Evolutionary conservation across 2,113 vertebrate genomes (phyloP).

Genomic region (Raja brachyura): DNA sequence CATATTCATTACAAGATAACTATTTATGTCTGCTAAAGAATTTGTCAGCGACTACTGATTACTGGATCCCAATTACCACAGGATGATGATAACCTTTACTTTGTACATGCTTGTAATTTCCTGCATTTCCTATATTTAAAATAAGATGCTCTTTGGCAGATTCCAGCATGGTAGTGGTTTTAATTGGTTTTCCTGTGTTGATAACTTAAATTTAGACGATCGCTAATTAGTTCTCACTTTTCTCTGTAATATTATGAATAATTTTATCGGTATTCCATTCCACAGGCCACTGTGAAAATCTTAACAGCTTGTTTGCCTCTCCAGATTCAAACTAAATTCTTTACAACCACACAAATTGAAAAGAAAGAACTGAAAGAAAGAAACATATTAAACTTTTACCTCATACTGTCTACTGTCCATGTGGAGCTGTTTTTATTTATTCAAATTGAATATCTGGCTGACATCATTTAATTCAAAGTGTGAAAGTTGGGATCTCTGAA

Average conservation of each 20-base stretch:
- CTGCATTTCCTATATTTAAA: conserved; percentile 73
- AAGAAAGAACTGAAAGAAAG: background rate
- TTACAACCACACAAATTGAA: background rate
- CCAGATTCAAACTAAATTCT: conserved; percentile 54
- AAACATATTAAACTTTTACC: background rate
- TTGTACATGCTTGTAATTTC: conserved; percentile 67
- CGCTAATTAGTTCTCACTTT: conserved; percentile 83
- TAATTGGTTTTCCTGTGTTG: conserved; percentile 77
- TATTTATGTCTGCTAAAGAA: background rate
- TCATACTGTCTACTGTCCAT: background rate
- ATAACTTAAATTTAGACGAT: conserved; percentile 82
- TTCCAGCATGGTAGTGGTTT: conserved; percentile 64
- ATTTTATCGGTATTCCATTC: conserved; percentile 66
- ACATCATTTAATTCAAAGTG: background rate
- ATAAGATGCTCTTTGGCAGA: conserved; percentile 68
- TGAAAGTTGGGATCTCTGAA: background rate
- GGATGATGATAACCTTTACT: conserved; percentile 64
- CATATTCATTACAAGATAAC: background rate
- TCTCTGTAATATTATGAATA: conserved; percentile 65
- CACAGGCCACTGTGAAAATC: conserved; percentile 61
- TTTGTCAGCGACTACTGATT: conserved; percentile 52
- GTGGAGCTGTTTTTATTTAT: background rate
- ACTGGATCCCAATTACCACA: conserved; percentile 65
- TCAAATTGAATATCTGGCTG: background rate
- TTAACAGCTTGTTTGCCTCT: conserved; percentile 60